A percentile compares a stretch with the other conserved stretches of the same genome.
phyloP scores from a whole-genome alignment of 92 coral and sea anemone species.

The Umimayanthus chanpuru region DNA sequence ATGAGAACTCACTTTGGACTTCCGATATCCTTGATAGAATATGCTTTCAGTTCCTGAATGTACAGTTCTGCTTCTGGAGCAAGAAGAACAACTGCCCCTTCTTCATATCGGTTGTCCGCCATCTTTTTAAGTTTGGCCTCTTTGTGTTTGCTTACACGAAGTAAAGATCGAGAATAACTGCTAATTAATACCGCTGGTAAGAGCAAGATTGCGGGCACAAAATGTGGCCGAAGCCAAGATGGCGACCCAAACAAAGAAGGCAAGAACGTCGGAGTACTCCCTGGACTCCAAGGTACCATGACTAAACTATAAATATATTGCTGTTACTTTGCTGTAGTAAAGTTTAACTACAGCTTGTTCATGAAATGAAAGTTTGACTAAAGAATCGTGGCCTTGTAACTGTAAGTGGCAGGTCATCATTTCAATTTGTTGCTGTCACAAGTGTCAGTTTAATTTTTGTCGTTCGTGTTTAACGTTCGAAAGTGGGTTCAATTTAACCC shows the following conservation, averaged over 20 bases:
- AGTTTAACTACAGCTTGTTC: neutral
- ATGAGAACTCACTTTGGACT: constrained; percentile 78
- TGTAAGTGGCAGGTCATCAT: too few relatives aligned
- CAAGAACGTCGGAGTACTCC: constrained; percentile 9
- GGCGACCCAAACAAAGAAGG: constrained; percentile 76
- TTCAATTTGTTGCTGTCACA: too few relatives aligned
- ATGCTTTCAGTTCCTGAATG: constrained; percentile 79
- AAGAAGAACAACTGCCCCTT: constrained; percentile 68
- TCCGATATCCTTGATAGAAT: constrained; percentile 80
- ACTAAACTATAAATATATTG: neutral
- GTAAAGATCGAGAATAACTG: neutral
- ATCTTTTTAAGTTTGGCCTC: constrained; percentile 29
- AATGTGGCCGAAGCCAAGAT: constrained; percentile 59
- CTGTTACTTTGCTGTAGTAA: neutral
- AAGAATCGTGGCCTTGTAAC: too few relatives aligned
- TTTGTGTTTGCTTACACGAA: constrained; percentile 47
- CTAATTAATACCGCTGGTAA: neutral
- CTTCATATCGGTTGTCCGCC: constrained; percentile 59
- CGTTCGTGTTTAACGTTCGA: too few relatives aligned
- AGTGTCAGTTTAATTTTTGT: too few relatives aligned
- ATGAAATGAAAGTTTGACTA: too few relatives aligned
- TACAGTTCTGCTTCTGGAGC: constrained; percentile 96
- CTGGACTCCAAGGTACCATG: constrained; percentile 20
- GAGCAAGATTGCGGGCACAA: constrained; percentile 21
- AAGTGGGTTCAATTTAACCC: too few relatives aligned